These are phyloP conservation scores for Scaptomyza pallida DNA, from an alignment of 1,140 invertebrate genomes.

Conservation along the genomic window DNA sequence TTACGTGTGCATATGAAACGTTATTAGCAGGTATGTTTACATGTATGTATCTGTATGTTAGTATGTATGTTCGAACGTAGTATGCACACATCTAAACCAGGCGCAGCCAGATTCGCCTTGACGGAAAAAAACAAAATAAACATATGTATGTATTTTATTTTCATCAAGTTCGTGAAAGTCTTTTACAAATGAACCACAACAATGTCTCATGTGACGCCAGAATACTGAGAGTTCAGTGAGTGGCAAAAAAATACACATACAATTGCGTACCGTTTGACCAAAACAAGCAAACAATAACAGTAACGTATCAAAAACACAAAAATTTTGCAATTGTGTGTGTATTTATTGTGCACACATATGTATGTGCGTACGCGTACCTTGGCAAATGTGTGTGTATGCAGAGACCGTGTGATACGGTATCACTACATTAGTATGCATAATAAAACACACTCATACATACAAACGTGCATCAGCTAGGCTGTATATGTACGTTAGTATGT, in stretches of 20 bases:
- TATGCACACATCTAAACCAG: conserved; percentile 21
- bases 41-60: conserved; percentile 17
- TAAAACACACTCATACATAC: conserved; percentile 2
- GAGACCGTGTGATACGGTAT: conserved; percentile 18
- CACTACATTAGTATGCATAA: conserved; percentile 25
- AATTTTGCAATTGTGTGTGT: conserved; percentile 19
- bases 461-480: not conserved
- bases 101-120: conserved; percentile 32
- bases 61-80: conserved; percentile 15
- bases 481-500: conserved; percentile 1
- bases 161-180: not conserved
- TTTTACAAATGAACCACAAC: not conserved
- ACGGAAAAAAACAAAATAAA: conserved; percentile 38
- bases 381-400: not conserved
- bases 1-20: conserved; percentile 23
- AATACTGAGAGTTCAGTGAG: conserved; percentile 12
- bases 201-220: conserved; percentile 21
- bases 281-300: conserved; percentile 46
- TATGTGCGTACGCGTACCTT: conserved; percentile 13
- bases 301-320: not conserved
- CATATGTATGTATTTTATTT: not conserved
- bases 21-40: conserved; percentile 32
- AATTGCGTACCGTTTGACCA: conserved; percentile 24
- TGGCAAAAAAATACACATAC: conserved; percentile 18
- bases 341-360: conserved; percentile 8